These are phyloP conservation scores for Chouioia cunea DNA, from an alignment of 2,888 invertebrate species.

Conservation along the genomic window DNA sequence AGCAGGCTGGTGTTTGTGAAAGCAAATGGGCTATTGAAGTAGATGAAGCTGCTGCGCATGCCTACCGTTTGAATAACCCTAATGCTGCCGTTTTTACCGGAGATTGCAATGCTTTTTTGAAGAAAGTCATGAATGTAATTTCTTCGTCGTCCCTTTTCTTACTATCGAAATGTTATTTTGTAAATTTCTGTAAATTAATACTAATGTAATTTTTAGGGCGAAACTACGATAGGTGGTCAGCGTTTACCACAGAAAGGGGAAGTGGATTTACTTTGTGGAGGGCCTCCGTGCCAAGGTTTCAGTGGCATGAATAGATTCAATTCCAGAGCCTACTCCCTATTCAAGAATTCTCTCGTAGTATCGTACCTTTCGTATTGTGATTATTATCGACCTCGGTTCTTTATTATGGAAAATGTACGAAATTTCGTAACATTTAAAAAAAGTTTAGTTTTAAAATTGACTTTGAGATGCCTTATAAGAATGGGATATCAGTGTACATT, in stretches of 20 bases:
- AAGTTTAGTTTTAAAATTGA: constrained; percentile 84
- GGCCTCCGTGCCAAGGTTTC: constrained; percentile 92
- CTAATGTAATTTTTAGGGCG: constrained; percentile 65
- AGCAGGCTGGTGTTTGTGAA: constrained; percentile 77
- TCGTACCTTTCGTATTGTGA: constrained; percentile 88
- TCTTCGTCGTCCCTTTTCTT: constrained; percentile 11
- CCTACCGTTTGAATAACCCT: constrained; percentile 83
- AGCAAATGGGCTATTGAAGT: constrained; percentile 88
- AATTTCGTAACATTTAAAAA: constrained; percentile 88
- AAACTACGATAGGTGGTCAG: constrained; percentile 70
- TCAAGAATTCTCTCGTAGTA: constrained; percentile 87
- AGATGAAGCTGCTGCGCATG: constrained; percentile 82
- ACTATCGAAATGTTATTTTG: not conserved
- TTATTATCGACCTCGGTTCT: constrained; percentile 85
- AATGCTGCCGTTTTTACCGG: constrained; percentile 82
- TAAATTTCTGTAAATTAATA: not conserved
- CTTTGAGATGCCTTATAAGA: constrained; percentile 79
- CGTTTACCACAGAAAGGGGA: constrained; percentile 81
- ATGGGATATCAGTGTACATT: constrained; percentile 92
- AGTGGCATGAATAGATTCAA: constrained; percentile 92
- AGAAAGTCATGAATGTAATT: constrained; percentile 75
- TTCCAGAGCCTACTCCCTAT: constrained; percentile 84
- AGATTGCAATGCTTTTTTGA: constrained; percentile 82
- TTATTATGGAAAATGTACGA: constrained; percentile 87
- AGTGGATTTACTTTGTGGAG: constrained; percentile 87